Evolutionary conservation across 2,888 invertebrate species (phyloP), one percentile per base, ranked within the genome.

Genomic region (Euphydryas editha): DNA sequence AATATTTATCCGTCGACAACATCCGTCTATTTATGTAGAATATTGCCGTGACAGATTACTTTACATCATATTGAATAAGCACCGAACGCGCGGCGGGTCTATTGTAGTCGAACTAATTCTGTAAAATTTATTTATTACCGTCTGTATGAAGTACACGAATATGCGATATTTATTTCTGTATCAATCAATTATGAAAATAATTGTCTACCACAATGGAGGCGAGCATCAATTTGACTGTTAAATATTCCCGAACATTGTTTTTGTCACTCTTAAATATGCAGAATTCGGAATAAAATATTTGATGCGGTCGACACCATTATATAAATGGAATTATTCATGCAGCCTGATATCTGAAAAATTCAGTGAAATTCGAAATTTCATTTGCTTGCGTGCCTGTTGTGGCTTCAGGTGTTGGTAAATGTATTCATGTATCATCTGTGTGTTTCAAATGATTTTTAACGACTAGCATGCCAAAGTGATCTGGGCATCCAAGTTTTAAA

Each of bases 301-400:
- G 85, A 87, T 87, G 87, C 82, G 88, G 87, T 87, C 84, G 81
- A 79, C 80, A 84, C 85, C 86, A 88, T 88, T 87, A 86, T 86
- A 87, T 86, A 86, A 87, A 86, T 85, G 84, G 85, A 90, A 90
- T 90, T 87, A 91, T 90, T 90, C 87, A 90, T 87, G 84, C 81
- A 82, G 81, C 75, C 85, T 83, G 86, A 84, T 86, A 81, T 78
- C 79, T 85, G 86, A 86, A 88, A 89, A 88, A 88, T 87, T 87
- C 84, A 84, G 81, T 83, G 82, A 85, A 87, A 86, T 85, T 86
- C 83, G 81, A 83, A 86, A 85, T 84, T 90, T 90, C 86, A 88
- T 90, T 90, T 88, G 84, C 87, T 87, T 87, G 81, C 83, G 79
- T 82, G 81, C 86, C 77, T 84, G 80, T 81, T 85, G 87, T 76